Evolutionary conservation across 2,888 invertebrate species (phyloP).

Genomic region (Dryocosmus kuriphilus): DNA sequence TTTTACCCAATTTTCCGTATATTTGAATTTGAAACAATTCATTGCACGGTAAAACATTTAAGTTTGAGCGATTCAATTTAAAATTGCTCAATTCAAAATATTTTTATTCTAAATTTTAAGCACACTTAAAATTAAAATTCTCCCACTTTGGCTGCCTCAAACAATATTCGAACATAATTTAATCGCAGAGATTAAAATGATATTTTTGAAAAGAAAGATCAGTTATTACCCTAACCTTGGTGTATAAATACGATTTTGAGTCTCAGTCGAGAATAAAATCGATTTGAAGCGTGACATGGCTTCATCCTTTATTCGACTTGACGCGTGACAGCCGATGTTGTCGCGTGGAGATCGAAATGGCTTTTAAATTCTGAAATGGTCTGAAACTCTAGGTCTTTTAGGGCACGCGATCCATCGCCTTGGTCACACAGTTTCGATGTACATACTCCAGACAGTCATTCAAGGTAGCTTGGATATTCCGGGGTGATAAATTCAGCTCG

Average conservation of each 20-base stretch:
- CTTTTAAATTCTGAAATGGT: constrained; percentile 19
- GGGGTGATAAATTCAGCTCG: constrained; percentile 25
- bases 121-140: no score
- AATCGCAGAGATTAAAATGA: no score
- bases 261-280: not conserved
- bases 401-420: constrained; percentile 14
- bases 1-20: no score
- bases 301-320: constrained; percentile 33
- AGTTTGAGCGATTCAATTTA: no score
- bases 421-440: constrained; percentile 6
- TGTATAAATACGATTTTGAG: not conserved
- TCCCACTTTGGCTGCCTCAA: no score
- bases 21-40: no score
- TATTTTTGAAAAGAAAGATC: no score
- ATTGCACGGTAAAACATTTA: no score
- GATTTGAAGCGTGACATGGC: constrained; percentile 17
- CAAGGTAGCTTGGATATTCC: constrained; percentile 22
- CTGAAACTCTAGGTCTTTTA: constrained; percentile 18
- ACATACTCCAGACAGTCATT: constrained; percentile 12
- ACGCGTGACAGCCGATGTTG: constrained; percentile 30
- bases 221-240: not conserved
- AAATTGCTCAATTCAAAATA: no score
- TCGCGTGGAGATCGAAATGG: constrained; percentile 23
- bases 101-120: no score
- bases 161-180: no score